Conservation (phyloP, 1,140 invertebrate genomes). For the Uloborus diversus region DNA sequence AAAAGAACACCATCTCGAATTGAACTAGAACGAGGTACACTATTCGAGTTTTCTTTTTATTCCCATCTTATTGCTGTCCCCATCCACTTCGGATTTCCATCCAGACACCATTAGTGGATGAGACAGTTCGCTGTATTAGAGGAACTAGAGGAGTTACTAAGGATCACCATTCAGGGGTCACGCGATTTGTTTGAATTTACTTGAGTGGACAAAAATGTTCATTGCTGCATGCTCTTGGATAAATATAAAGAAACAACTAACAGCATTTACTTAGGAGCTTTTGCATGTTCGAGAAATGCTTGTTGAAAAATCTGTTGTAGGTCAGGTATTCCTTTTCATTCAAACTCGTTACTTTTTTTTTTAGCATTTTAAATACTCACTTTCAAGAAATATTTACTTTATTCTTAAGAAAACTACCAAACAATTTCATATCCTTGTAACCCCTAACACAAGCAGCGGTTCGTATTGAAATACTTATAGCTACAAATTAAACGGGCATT, state of each 20-base stretch:
- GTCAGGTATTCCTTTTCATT: neutral
- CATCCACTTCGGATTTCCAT: slow-evolving; percentile 30
- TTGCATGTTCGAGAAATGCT: neutral
- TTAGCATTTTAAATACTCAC: too few species aligned
- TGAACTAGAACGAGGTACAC: too few species aligned
- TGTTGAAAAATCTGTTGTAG: neutral
- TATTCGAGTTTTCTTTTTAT: too few species aligned
- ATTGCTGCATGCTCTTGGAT: neutral
- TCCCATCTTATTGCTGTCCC: neutral
- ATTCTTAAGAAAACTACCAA: too few species aligned
- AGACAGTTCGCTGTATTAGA: neutral
- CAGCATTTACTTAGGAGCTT: too few species aligned
- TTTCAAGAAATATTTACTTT: too few species aligned
- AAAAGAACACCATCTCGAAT: too few species aligned
- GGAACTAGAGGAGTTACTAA: neutral
- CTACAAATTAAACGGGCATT: too few species aligned
- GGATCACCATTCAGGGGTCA: slow-evolving; percentile 46
- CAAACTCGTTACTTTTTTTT: too few species aligned
- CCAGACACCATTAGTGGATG: slow-evolving; percentile 35
- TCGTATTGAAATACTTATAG: too few species aligned
- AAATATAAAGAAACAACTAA: neutral
- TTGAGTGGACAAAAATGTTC: neutral
- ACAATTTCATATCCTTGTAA: too few species aligned
- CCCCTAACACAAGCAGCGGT: too few species aligned
- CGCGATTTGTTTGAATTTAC: slow-evolving; percentile 30